Base-by-base conservation (phyloP, 2,888 invertebrate species). In the Unio delphinus region DNA sequence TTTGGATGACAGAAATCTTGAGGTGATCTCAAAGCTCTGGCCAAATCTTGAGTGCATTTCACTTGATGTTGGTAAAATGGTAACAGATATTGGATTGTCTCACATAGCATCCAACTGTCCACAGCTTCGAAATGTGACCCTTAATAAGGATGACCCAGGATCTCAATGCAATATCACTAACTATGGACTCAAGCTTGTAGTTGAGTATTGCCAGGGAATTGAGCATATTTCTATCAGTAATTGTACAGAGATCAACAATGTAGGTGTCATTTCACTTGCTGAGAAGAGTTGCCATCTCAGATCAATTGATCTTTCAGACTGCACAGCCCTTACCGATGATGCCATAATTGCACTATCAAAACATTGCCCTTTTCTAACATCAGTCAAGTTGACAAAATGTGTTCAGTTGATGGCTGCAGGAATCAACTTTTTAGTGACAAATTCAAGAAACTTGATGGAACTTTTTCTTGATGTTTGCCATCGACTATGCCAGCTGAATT, bases 381-480 rank as follows among this genome's bases (percentile, higher is more conserved):
- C 59, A 54, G 66, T 83, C n/a, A 73, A 79, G 59, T 69, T 80
- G 6, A 71, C 76, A 18, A 74, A 75, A 45, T 81, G 81, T 70
- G 73, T 76, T 17, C 78, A 83, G 61, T 57, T 83, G n/a, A 79
- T 80, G 28, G 69, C 75, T 15, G 67, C 58, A 34, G 72, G 75
- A 23, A 63, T 83, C 18, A 79, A 76, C 59, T 20, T 63, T 20
- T 61, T 80, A 1, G 59, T 83, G 3, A 61, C 57, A 15, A 68
- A 69, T 17, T 78, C 78, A 57, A 73, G 66, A 54, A 64, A 65
- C 58, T 60, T 83, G 28, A 56, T 66, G 54, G 67, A 70, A 26
- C 69, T 83, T 8, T 70, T 73, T 64, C 57, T 79, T 11, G 78
- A 75, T 58, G 79, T 74, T 5, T 81, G 80, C 69, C 78, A 80